Evolutionary conservation across 2,113 vertebrate species (phyloP), one percentile per base, ranked within the genome.

Genomic region (Pleuronectes platessa): DNA sequence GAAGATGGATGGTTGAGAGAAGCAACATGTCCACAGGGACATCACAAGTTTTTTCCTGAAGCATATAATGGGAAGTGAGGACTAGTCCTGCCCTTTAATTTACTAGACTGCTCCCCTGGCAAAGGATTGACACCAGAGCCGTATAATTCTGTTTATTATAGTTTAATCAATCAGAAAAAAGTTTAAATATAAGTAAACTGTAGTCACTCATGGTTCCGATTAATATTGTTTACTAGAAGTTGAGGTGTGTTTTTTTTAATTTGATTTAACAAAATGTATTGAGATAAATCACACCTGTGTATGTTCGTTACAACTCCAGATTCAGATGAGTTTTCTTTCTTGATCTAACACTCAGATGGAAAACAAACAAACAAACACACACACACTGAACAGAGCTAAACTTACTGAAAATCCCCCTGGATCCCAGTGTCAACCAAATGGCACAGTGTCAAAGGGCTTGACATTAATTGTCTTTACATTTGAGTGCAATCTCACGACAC

Each of bases 51-150:
- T 68, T 68, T 71, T 49, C 61, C 60, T 68, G 17, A 81, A 80
- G 62, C 74, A 72, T 79, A 66, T 83, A 78, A 86, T 71, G 59
- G 75, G 68, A 81, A 81, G 74, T 72, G 60, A 74, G 81, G 79
- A 84, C 76, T 59, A 74, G 67, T 71, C 67, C 37, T 85, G 75
- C 82, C 86, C 83, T 93, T 76, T 89, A 86, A 93, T 91, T 90
- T 85, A 63, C 84, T 61, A 54, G 56, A 70, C 71, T 82, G 78
- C 76, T 80, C 69, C 35, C 24, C 5, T 78, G 78, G 56, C 73
- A 68, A 20, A 60, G 74, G 63, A 60, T 78, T 71, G 67, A 59
- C 60, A 62, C 58, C 54, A 61, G 4, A 71, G 45, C 35, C 64
- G 15, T 62, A 24, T 47, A 26, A 66, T 71, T 67, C 49, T 65